These are phyloP conservation scores for Tadarida brasiliensis DNA, from an alignment of 2,797 vertebrate species.

Conservation along the genomic window DNA sequence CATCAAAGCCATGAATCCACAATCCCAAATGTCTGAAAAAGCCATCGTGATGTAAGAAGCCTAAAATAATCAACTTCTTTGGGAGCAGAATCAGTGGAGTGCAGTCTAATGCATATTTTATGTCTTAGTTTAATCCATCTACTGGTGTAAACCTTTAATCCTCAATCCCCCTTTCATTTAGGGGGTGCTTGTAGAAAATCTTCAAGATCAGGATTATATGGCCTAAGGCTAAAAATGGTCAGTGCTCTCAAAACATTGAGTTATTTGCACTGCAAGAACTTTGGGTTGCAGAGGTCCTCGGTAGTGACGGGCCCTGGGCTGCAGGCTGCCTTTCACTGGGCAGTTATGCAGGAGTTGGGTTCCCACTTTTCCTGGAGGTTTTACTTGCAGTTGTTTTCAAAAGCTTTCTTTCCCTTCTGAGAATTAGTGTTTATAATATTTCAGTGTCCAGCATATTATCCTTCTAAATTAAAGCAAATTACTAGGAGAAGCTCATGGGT, in stretches of 20 bases:
- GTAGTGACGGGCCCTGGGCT: neutral
- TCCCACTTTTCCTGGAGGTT: slow-evolving; percentile 48
- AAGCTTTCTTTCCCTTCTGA: slow-evolving; percentile 23
- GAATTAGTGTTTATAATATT: slow-evolving; percentile 54
- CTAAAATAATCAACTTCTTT: slow-evolving; percentile 57
- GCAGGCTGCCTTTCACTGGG: neutral
- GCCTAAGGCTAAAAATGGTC: neutral
- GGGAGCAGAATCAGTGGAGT: slow-evolving; percentile 51
- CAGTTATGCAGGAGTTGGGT: neutral
- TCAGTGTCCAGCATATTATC: slow-evolving; percentile 61
- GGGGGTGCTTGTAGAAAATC: slow-evolving; percentile 23
- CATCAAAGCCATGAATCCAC: slow-evolving; percentile 60
- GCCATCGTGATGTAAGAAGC: slow-evolving; percentile 26
- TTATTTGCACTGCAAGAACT: neutral
- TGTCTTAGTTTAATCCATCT: slow-evolving; percentile 70
- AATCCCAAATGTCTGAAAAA: slow-evolving; percentile 52
- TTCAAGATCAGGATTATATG: slow-evolving; percentile 59
- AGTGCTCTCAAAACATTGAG: slow-evolving; percentile 7
- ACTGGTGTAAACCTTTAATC: slow-evolving; percentile 66
- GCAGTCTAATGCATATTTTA: slow-evolving; percentile 56
- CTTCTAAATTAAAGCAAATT: slow-evolving; percentile 62
- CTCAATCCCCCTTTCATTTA: neutral
- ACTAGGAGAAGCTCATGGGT: neutral
- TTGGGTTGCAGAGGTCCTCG: too few relatives aligned
- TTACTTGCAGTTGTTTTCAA: slow-evolving; percentile 52